Evolutionary conservation across 2,797 vertebrate genomes (phyloP), one percentile per base, ranked within the genome.

Genomic region (Phataginus tetradactyla): DNA sequence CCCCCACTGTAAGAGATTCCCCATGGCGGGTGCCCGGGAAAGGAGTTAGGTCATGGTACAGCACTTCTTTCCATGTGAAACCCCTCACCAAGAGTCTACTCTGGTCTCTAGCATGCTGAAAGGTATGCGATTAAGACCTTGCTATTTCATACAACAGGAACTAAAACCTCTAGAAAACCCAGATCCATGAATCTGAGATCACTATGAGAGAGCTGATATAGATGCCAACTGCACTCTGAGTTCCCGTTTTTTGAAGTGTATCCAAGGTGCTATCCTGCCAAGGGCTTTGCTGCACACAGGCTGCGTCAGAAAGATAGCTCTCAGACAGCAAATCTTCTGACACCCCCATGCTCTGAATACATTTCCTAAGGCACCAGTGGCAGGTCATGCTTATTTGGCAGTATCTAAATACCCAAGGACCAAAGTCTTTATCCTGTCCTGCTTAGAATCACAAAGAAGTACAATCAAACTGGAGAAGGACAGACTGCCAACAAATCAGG

Each of bases 231-330:
- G 32, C 66, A 94, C 90, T 86, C 59, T 20, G 72, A 84, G 23
- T 51, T 75, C 39, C n/a, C 55, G 2, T 69, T 88, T 96, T 83
- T 84, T 61, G 39, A 90, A 86, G 69, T 39, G 63, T 39, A 86
- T 83, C 57, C 51, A 78, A 39, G 25, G 25, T 42, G 69, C 63
- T 51, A 69, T 63, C 71, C 77, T 79, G 59, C 72, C 69, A 97
- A 96, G 20, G 79, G 68, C n/a, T 96, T 91, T 86, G 85, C 66
- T 32, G 91, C 51, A 87, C 61, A 83, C 5, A 93, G 64, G 17
- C 57, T 74, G 51, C 75, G 79, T 86, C 79, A 90, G 83, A 95
- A 71, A 81, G 75, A 55, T n/a, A 90, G 71, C 92, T 96, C 77
- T 88, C 42, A 71, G 75, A 92, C 0, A 53, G 71, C 57, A 87